Evolutionary conservation across 35 echinoderm and acorn worm genomes (phyloP), one percentile per base, ranked within the genome.

Genomic region (Hemicentrotus pulcherrimus): DNA sequence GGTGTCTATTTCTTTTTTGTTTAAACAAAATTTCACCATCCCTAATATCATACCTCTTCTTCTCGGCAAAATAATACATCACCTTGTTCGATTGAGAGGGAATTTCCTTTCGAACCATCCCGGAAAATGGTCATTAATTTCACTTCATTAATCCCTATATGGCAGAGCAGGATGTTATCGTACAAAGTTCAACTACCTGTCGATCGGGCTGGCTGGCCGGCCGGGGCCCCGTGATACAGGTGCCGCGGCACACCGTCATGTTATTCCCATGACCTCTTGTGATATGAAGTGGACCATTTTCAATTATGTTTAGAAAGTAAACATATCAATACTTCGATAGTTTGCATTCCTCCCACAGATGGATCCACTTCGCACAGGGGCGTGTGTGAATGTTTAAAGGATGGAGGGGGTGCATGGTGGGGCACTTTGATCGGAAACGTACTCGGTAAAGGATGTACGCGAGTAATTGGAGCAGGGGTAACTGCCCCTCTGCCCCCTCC

Each of bases 81-180:
- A 78, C 19, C 65, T 78, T 24, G 19, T 78, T 41, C 35, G 3
- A 41, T 41, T 78, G 19, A 78, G 65, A 78, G 19, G 22, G 28
- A 22, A 78, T 78, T 78, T 78, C 65, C 65, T 78, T 78, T 78
- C 65, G 24, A n/a, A 28, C 65, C 65, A 78, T 28, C 19, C 65
- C 65, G 65, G 65, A 78, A 78, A n/a, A 78, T 78, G 65, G 4
- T 78, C 65, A 78, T 78, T 78, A 78, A 78, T 78, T 78, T 78
- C 65, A 78, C 28, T 78, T 78, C 22, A 78, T 78, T 78, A n/a
- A 30, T 5, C 65, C 24, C 65, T 78, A 5, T 71, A 2, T 78
- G 8, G 50, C 65, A 4, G 65, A 0, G 18, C 65, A 78, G 65
- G 65, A 78, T 78, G 65, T 78, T 78, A 8, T 78, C 65, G 19